These are phyloP conservation scores for Phasia obesa DNA, from an alignment of 2,888 invertebrate species.

Conservation along the genomic window DNA sequence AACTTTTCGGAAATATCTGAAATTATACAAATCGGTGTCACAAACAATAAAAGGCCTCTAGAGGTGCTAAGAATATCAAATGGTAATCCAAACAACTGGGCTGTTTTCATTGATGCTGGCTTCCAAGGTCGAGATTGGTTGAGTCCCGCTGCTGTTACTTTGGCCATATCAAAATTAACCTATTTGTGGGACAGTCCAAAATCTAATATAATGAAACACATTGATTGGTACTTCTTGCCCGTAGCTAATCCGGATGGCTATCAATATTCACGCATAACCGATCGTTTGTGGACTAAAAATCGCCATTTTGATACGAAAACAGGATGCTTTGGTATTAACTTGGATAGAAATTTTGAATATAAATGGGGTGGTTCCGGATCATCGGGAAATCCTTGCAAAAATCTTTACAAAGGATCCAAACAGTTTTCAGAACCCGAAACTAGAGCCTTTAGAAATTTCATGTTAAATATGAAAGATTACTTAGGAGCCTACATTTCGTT, in stretches of 20 bases:
- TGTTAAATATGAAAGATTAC: slow-evolving; percentile 77
- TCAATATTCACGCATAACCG: slow-evolving; percentile 89
- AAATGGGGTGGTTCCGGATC: slow-evolving; percentile 93
- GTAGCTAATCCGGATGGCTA: slow-evolving; percentile 93
- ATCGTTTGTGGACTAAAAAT: slow-evolving; percentile 93
- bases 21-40: slow-evolving; percentile 88
- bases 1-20: slow-evolving; percentile 88
- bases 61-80: slow-evolving; percentile 88
- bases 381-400: slow-evolving; percentile 89
- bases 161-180: slow-evolving; percentile 88
- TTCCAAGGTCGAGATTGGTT: slow-evolving; percentile 96
- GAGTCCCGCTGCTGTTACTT: slow-evolving; percentile 90
- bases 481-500: slow-evolving; percentile 78
- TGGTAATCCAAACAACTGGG: slow-evolving; percentile 85
- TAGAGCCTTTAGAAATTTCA: slow-evolving; percentile 84
- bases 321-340: slow-evolving; percentile 88
- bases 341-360: slow-evolving; percentile 93
- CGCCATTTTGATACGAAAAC: slow-evolving; percentile 84
- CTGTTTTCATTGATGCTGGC: slow-evolving; percentile 89
- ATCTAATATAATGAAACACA: slow-evolving; percentile 86
- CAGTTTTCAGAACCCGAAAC: slow-evolving; percentile 95
- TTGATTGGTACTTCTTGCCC: slow-evolving; percentile 92
- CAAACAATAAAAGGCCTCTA: slow-evolving; percentile 88
- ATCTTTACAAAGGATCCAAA: slow-evolving; percentile 89
- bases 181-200: slow-evolving; percentile 86